These are phyloP conservation scores for Mormyrops boulengeri DNA, from an alignment of 2,797 vertebrate species.

Conservation along the genomic window DNA sequence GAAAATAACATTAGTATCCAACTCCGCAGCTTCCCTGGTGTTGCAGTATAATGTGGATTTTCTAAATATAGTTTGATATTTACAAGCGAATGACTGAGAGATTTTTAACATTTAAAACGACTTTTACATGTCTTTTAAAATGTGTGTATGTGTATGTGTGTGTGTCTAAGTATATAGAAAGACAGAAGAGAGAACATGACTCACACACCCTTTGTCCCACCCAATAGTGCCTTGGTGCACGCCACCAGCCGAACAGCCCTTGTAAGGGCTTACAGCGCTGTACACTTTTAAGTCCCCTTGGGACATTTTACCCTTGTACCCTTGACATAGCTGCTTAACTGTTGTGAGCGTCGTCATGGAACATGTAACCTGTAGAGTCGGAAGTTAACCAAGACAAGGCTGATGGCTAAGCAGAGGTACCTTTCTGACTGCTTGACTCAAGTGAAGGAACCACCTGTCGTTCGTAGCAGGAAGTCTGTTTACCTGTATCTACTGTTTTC, in stretches of 20 bases:
- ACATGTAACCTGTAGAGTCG: background rate
- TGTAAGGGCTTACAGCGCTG: constrained; percentile 10
- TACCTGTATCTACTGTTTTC: background rate
- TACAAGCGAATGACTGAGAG: background rate
- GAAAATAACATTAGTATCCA: background rate
- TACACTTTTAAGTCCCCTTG: background rate
- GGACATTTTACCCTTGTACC: constrained; percentile 7
- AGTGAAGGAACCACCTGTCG: background rate
- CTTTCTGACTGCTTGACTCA: background rate
- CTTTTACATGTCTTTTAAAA: constrained; percentile 12
- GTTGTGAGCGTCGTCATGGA: background rate
- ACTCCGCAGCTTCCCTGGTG: background rate
- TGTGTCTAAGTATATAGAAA: background rate
- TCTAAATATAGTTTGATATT: constrained; percentile 14
- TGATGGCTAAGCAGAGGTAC: background rate
- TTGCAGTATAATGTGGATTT: background rate
- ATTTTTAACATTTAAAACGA: constrained; percentile 18
- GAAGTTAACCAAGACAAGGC: background rate
- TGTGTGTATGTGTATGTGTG: background rate
- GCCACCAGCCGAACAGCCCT: background rate
- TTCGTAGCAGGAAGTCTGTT: background rate
- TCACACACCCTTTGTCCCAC: constrained; percentile 41
- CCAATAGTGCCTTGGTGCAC: constrained; percentile 66
- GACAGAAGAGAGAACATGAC: background rate
- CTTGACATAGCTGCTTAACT: background rate